These are phyloP conservation scores for Oedothorax gibbosus DNA, from an alignment of 1,140 invertebrate genomes.

Conservation along the genomic window DNA sequence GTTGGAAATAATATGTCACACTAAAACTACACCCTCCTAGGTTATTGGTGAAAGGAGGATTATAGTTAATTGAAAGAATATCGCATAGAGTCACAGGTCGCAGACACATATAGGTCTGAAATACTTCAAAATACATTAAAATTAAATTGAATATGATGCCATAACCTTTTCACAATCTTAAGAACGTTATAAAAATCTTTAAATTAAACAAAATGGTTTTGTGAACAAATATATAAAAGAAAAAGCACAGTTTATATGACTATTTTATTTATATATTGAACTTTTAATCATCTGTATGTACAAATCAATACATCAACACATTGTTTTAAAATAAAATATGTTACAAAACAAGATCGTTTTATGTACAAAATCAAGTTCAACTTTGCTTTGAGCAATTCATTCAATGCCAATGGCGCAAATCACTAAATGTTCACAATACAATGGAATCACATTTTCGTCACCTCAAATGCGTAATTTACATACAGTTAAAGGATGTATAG, in stretches of 20 bases:
- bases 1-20: too few species aligned
- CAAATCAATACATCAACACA: slow-evolving; percentile 35
- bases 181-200: too few species aligned
- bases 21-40: too few species aligned
- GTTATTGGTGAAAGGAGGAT: too few species aligned
- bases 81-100: too few species aligned
- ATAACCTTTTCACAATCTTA: too few species aligned
- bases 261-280: slow-evolving; percentile 33
- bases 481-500: not conserved
- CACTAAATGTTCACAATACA: slow-evolving; percentile 5
- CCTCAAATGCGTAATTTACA: not conserved
- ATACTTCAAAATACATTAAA: too few species aligned
- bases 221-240: not conserved
- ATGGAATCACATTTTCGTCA: slow-evolving; percentile 30
- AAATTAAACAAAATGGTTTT: not conserved
- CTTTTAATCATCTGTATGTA: slow-evolving; percentile 48
- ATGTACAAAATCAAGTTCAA: slow-evolving; percentile 48
- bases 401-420: slow-evolving; percentile 13
- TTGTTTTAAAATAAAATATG: slow-evolving; percentile 50
- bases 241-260: slow-evolving; percentile 1
- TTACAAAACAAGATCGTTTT: slow-evolving; percentile 37
- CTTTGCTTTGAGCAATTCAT: slow-evolving; percentile 56
- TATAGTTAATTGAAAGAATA: too few species aligned
- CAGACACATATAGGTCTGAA: too few species aligned
- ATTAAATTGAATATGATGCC: too few species aligned